Base-by-base conservation (phyloP, 1,140 invertebrate genomes). In the Ostrea denselamellosa region DNA sequence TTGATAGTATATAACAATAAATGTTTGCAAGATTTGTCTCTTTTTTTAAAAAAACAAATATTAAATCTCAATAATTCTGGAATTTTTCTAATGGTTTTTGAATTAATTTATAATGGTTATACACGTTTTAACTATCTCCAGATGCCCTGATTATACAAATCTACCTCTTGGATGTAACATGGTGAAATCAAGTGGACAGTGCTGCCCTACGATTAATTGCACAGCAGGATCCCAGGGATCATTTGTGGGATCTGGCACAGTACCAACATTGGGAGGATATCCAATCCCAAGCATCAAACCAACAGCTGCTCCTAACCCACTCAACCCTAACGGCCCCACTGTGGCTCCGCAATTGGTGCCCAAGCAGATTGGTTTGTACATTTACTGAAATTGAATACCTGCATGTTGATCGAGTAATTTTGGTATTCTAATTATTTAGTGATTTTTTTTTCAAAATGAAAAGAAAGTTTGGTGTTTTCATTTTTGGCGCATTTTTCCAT, bases 111-210 rank as follows among this genome's bases (percentile, higher is more conserved):
- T 54, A 28, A 34, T 81, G 17, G 25, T 44, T 77, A 86, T 14
- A 81, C 44, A 2, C 34, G 34, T 2, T 44, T 44, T 44, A 17
- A 81, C 51, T 22, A 1, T 19, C 62, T 58, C 28, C 86, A 93
- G 93, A 85, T 93, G 93, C 65, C 92, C 93, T 8, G 84, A 88
- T 19, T 93, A 90, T 71, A 89, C 87, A 51, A 93, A 93, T 87
- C 52, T 93, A 12, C 93, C 93, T 8, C 81, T 88, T 9, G 88
- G 86, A 56, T 93, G 93, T 62, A 62, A 88, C 4, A 86, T 90
- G 34, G 89, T 90, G 7, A 90, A 90, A 34, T 89, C 90, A 28
- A 84, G 90, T 2, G 90, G 91, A 14, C 89, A 93, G 83, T 93
- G 93, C 62, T 93, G 93, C 86, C 87, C 90, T 34, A 88, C 82